These are phyloP conservation scores for Eupithecia exiguata DNA, from an alignment of 2,888 invertebrate genomes.

Conservation along the genomic window DNA sequence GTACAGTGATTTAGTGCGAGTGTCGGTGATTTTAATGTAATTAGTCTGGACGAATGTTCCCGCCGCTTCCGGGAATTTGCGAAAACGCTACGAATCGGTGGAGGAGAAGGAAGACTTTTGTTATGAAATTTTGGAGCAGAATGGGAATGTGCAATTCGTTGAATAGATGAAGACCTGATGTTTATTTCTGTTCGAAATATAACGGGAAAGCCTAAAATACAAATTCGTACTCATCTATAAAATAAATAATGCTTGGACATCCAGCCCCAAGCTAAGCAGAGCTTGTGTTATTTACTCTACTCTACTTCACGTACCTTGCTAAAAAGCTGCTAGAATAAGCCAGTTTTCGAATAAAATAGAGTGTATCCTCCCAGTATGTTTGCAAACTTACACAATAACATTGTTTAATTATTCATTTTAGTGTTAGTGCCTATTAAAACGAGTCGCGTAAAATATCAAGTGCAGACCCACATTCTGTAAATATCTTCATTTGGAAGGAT, in stretches of 20 bases:
- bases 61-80: slow-evolving; percentile 66
- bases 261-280: no score
- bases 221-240: neutral
- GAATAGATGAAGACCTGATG: neutral
- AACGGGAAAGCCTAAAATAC: neutral
- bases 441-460: slow-evolving; percentile 74
- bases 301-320: no score
- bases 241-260: neutral
- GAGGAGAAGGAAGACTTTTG: slow-evolving; percentile 21
- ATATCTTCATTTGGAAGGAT: slow-evolving; percentile 53
- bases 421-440: slow-evolving; percentile 69
- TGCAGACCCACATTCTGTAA: slow-evolving; percentile 68
- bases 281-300: no score
- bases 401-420: slow-evolving; percentile 71
- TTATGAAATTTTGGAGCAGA: neutral
- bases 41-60: slow-evolving; percentile 73
- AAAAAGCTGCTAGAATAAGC: neutral
- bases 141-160: neutral
- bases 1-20: slow-evolving; percentile 79
- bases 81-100: slow-evolving; percentile 45
- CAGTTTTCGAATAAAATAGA: neutral
- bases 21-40: slow-evolving; percentile 75
- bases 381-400: slow-evolving; percentile 55
- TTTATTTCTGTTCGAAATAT: neutral
- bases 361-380: slow-evolving; percentile 22